Base-by-base conservation (phyloP, 2,113 vertebrate species). In the Oncorhynchus mykiss region DNA sequence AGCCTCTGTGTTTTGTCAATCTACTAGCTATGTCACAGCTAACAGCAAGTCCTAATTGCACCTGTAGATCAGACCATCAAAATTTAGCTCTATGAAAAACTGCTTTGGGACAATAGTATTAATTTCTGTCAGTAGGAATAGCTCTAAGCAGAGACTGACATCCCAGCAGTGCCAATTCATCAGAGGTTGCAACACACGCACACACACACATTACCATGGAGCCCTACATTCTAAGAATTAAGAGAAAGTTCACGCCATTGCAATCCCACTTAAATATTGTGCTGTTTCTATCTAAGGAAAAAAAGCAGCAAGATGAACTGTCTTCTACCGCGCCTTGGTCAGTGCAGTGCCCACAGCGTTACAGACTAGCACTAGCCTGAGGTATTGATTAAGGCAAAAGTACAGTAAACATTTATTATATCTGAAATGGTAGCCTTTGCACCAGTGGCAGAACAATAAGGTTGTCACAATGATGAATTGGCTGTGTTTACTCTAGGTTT, bases 381-480 rank as follows among this genome's bases (percentile, higher is more conserved):
- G 88, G 83, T 78, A 74, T 87, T 91, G 25, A 86, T 92, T 92
- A 91, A 84, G 85, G 82, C 75, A 81, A 78, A 92, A 92, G 88
- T 82, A 82, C 67, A 39, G 29, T 83, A 89, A 89, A 85, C 76
- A 86, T 90, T 91, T 92, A 87, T 91, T 93, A 77, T 90, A 83
- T 89, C 78, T 88, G 84, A 82, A 91, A 81, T 77, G 80, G 75
- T 76, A 91, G 84, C 78, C 60, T 86, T 78, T 80, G 79, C 57
- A 82, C 71, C 82, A 80, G 79, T 86, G 83, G 75, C 85, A 82
- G 75, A 84, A 91, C 83, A 89, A 87, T 79, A 78, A 80, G 87
- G 68, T 49, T 90, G 85, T 92, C 88, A 92, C 78, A 88, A 87
- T 93, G 84, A 90, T 92, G 9, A 76, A 91, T 90, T 84, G 81